Evolutionary conservation across 1,140 invertebrate species (phyloP).

Genomic region (Zaprionus taronus): DNA sequence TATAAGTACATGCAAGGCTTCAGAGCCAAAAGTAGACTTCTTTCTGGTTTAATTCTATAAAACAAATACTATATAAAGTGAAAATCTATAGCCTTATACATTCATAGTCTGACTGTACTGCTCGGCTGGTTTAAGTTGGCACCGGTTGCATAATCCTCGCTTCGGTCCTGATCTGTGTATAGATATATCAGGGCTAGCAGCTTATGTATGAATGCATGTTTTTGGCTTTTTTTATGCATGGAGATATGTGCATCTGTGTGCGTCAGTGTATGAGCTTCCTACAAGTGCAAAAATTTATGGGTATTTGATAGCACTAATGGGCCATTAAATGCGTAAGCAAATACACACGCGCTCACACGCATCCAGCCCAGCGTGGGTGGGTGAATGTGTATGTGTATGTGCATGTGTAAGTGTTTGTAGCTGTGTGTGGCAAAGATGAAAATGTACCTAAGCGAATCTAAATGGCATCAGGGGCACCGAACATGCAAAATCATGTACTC

Average conservation of each 20-base stretch:
- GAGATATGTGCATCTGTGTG: slow-evolving; percentile 21
- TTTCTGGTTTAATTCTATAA: too few relatives aligned
- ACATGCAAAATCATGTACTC: slow-evolving; percentile 83
- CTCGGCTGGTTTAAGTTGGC: too few relatives aligned
- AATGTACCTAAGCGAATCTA: slow-evolving; percentile 83
- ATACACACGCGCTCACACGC: slow-evolving; percentile 63
- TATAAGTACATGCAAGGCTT: too few relatives aligned
- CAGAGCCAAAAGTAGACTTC: too few relatives aligned
- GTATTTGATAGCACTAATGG: slow-evolving; percentile 83
- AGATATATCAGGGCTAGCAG: too few relatives aligned
- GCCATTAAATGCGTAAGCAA: slow-evolving; percentile 80
- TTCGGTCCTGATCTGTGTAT: too few relatives aligned
- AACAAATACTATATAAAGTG: too few relatives aligned
- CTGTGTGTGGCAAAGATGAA: slow-evolving; percentile 69
- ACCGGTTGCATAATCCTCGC: too few relatives aligned
- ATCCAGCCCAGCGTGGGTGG: slow-evolving; percentile 5
- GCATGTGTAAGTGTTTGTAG: slow-evolving; percentile 21
- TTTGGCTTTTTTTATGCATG: slow-evolving; percentile 20
- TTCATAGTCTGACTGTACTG: too few relatives aligned
- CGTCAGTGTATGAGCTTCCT: slow-evolving; percentile 48
- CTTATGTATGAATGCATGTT: too few relatives aligned
- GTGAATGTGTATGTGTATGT: slow-evolving; percentile 15
- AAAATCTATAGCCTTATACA: too few relatives aligned
- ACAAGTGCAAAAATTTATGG: slow-evolving; percentile 81
- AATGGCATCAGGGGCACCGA: slow-evolving; percentile 80